Evolutionary conservation across 2,113 vertebrate genomes (phyloP).

Genomic region (Merops nubicus): DNA sequence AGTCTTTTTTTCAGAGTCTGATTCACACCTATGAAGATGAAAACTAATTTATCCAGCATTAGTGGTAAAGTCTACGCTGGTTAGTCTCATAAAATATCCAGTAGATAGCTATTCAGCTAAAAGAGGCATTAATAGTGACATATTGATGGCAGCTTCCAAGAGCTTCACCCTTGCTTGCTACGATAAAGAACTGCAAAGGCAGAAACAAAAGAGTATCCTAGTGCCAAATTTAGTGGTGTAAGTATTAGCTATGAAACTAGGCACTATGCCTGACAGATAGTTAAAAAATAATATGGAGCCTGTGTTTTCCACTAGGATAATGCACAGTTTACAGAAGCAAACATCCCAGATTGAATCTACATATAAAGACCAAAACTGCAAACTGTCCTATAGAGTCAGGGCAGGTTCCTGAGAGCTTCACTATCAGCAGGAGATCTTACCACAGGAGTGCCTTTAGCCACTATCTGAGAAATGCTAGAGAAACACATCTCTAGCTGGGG

Average conservation of each 20-base stretch:
- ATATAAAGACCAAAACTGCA: not conserved
- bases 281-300: not conserved
- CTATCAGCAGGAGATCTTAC: not conserved
- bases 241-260: not conserved
- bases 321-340: not conserved
- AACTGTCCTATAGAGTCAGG: not conserved
- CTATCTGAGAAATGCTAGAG: not conserved
- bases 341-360: not conserved
- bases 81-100: not conserved
- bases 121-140: not conserved
- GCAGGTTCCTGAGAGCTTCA: not conserved
- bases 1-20: not conserved
- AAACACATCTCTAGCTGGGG: not conserved
- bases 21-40: not conserved
- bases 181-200: not conserved
- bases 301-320: not conserved
- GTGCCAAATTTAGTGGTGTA: not conserved
- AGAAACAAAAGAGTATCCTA: not conserved
- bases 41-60: not conserved
- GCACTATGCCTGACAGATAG: not conserved
- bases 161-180: not conserved
- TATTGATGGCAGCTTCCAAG: not conserved
- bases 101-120: not conserved
- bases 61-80: not conserved
- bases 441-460: not conserved